Percentiles rank a stretch among this genome's conserved stretches.
Conservation (phyloP, 2,888 invertebrate species). For the Drosophila birchii region DNA sequence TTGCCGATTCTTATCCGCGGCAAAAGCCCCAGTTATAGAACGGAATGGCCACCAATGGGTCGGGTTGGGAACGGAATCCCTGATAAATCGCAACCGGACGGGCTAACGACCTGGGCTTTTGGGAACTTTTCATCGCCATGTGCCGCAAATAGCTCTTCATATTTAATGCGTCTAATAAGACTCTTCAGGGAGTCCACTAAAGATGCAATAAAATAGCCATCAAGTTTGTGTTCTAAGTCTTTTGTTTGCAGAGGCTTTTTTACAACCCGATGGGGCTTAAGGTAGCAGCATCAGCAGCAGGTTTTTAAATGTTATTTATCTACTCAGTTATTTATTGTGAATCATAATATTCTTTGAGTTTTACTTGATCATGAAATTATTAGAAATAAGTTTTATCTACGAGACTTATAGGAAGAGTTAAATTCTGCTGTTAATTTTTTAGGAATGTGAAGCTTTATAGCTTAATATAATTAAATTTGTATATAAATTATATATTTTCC, state of each 20-base stretch:
- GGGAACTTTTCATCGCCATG: constrained; percentile 41
- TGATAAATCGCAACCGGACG: constrained; percentile 55
- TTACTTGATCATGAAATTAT: not conserved
- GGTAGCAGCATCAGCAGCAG: not conserved
- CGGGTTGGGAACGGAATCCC: constrained; percentile 38
- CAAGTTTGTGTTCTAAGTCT: constrained; percentile 5
- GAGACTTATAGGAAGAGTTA: not conserved
- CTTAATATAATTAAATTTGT: not conserved
- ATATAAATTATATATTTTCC: not conserved
- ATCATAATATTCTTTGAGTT: not conserved
- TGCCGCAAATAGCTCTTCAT: constrained; percentile 31
- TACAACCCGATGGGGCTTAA: not conserved
- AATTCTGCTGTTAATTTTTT: not conserved
- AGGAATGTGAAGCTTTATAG: not conserved
- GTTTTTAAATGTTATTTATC: not conserved
- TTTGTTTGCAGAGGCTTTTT: not conserved
- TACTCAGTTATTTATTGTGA: not conserved
- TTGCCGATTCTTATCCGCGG: constrained; percentile 56
- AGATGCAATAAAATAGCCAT: constrained; percentile 13
- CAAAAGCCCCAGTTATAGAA: constrained; percentile 21
- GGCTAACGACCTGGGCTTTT: constrained; percentile 66
- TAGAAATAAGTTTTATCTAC: not conserved
- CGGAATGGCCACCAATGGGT: constrained; percentile 31
- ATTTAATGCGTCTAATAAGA: constrained; percentile 3
- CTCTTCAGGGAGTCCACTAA: constrained; percentile 2